Conservation (phyloP, 2,797 vertebrate species). For the Silurus aristotelis region DNA sequence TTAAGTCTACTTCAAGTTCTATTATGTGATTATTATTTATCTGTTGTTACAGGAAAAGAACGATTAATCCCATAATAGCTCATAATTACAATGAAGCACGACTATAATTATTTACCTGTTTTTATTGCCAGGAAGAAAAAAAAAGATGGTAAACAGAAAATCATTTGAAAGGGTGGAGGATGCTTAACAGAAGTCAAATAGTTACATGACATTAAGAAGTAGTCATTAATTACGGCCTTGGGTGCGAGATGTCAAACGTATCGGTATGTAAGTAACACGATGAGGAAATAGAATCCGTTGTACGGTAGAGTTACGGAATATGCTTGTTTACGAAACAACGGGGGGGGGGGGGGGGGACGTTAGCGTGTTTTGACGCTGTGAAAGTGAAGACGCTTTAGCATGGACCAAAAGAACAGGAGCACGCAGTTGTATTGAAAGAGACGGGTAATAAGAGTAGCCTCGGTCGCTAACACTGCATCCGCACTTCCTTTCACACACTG, state of each 20-base stretch:
- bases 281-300: neutral
- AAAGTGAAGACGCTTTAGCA: constrained; percentile 3
- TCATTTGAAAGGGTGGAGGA: neutral
- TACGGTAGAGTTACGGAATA: neutral
- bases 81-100: neutral
- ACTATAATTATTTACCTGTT: neutral
- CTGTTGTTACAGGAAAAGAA: neutral
- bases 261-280: neutral
- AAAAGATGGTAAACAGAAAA: neutral
- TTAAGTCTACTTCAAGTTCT: neutral
- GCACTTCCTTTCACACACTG: constrained; percentile 70
- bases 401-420: neutral
- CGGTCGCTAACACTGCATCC: constrained; percentile 72
- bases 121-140: neutral
- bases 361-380: neutral
- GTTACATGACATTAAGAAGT: neutral
- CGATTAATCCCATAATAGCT: neutral
- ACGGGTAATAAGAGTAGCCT: constrained; percentile 69
- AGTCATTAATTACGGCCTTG: neutral
- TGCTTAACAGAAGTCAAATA: neutral
- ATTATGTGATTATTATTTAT: neutral
- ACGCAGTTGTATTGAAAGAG: constrained; percentile 3
- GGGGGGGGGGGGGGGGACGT: neutral
- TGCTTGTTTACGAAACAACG: neutral
- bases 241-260: neutral